phyloP scores from a whole-genome alignment of 2,888 invertebrate species.

The Platerodrilus igneus region DNA sequence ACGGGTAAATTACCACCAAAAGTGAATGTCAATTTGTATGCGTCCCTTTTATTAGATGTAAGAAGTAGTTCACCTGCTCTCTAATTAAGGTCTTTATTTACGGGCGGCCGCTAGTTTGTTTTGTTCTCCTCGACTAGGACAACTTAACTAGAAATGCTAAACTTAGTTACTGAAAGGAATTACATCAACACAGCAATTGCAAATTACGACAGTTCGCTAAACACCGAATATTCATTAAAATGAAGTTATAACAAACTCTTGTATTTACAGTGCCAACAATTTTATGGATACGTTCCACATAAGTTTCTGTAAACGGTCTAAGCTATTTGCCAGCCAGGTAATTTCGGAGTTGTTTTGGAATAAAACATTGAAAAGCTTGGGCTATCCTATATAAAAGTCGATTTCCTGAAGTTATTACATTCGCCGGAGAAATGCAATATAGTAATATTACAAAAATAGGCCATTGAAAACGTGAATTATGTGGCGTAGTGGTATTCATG shows the following conservation, averaged over 20 bases:
- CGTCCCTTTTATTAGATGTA: slow-evolving; percentile 14
- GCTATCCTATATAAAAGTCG: slow-evolving; percentile 21
- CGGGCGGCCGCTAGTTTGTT: slow-evolving; percentile 23
- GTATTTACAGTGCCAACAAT: too few relatives aligned
- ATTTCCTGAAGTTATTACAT: slow-evolving; percentile 18
- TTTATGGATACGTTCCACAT: too few relatives aligned
- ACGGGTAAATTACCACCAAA: slow-evolving; percentile 12
- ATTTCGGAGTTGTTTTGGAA: slow-evolving; percentile 10
- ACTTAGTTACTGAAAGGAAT: slow-evolving; percentile 16
- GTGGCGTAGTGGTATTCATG: slow-evolving; percentile 22
- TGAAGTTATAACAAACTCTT: too few relatives aligned
- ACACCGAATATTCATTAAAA: too few relatives aligned
- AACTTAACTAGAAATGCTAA: slow-evolving; percentile 10
- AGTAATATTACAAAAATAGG: slow-evolving; percentile 27
- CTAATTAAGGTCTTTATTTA: slow-evolving; percentile 24
- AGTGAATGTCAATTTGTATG: slow-evolving; percentile 22
- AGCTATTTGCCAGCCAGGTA: too few relatives aligned
- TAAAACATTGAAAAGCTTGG: slow-evolving; percentile 12
- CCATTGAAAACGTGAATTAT: slow-evolving; percentile 25
- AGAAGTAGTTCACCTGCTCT: slow-evolving; percentile 19
- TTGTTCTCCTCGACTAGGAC: slow-evolving; percentile 20
- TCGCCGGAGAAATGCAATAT: slow-evolving; percentile 23
- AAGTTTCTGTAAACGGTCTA: too few relatives aligned
- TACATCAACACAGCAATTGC: too few relatives aligned
- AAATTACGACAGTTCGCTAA: too few relatives aligned